These are phyloP conservation scores for Corapipo altera DNA, from an alignment of 2,113 vertebrate species.

Conservation along the genomic window DNA sequence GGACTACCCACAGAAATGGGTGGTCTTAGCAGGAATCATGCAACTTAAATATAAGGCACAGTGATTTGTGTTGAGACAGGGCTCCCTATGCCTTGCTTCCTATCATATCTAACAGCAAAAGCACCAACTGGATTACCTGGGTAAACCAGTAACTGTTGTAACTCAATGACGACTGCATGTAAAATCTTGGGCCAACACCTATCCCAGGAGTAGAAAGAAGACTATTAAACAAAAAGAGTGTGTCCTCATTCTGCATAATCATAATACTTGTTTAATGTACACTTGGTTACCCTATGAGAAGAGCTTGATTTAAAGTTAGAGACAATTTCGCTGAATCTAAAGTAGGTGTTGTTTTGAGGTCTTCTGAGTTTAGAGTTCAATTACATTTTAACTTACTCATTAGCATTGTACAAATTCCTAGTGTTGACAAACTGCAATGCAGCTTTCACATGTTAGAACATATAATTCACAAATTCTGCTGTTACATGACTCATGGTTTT, in stretches of 20 bases:
- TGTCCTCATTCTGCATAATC: not conserved
- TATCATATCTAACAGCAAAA: not conserved
- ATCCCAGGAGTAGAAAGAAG: not conserved
- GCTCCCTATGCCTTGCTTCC: not conserved
- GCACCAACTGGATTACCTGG: not conserved
- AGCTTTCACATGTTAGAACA: not conserved
- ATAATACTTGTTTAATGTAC: not conserved
- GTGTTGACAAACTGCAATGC: not conserved
- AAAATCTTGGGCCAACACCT: not conserved
- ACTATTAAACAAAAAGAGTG: not conserved
- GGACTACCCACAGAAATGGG: not conserved
- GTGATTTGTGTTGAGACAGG: not conserved
- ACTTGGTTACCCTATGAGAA: not conserved
- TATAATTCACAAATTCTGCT: not conserved
- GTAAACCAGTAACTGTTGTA: not conserved
- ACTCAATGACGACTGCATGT: accelerated
- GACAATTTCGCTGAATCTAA: not conserved
- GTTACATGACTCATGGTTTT: not conserved
- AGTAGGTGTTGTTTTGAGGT: not conserved
- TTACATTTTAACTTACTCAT: not conserved
- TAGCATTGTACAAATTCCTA: not conserved
- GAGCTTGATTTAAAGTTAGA: not conserved
- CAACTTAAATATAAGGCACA: not conserved
- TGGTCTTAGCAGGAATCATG: not conserved
- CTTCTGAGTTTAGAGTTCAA: not conserved